Base-by-base conservation (phyloP, 1,140 invertebrate genomes). In the Caenorhabditis remanei region DNA sequence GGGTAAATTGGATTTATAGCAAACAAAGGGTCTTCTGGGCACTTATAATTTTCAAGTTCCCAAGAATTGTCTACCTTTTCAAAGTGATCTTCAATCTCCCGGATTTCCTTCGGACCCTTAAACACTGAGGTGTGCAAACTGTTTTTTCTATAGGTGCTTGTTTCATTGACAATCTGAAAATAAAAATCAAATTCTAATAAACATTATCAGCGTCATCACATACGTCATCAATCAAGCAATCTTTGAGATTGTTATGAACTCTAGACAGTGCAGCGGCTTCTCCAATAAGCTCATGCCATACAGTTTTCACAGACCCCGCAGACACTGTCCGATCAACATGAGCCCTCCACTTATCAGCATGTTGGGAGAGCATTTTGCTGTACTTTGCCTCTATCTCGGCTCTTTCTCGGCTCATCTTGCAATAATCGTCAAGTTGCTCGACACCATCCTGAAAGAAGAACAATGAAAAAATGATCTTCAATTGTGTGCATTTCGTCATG, bases 1-100 rank as follows among this genome's bases (percentile, higher is more conserved):
- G 50, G 50, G 11, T 53, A 11, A 14, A 13, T 8, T 2, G 21
- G 2, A 32, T 32, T 32, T 32, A 32, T 32, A 32, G 13, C 46
- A 79, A 79, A 79, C n/a, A 79, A 79, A 50, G 14, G 41, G 24
- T 58, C 19, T 16, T 5, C n/a, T 21, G 11, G 32, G 32, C 32
- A 32, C 32, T 32, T 32, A 32, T 32, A 32, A 32, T 32, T 32
- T 1, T 32, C 32, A 32, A 2, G 32, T 2, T 32, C 32, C 40
- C 3, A 41, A 41, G 24, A 11, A 40, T 7, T 0, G 8, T 7
- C 2, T n/a, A 89, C 90, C 85, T 92, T 92, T 71, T 92, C 92
- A 40, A 92, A 92, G 53, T 90, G 89, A 16, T 92, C 91, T 9
- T 93, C 92, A 14, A 93, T 88, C 67, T 92, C 91, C 6, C 90